phyloP scores from a whole-genome alignment of 2,888 invertebrate genomes.

The Patella caerulea region DNA sequence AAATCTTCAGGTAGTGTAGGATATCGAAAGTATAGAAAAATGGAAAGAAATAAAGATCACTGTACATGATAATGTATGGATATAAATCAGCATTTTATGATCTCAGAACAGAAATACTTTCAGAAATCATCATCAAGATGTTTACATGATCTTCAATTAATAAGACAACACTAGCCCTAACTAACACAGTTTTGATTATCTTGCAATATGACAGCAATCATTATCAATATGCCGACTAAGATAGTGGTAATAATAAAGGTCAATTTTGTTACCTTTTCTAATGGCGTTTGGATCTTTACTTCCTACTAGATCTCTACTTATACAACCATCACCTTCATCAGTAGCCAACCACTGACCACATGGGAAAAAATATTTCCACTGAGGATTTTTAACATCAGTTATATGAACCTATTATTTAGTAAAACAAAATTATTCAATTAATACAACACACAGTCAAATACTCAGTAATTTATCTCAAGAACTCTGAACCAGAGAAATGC shows the following conservation, averaged over 20 bases:
- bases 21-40: too few species aligned
- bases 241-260: neutral
- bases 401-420: slow-evolving; percentile 63
- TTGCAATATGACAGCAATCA: neutral
- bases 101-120: too few species aligned
- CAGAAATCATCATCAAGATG: too few species aligned
- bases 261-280: slow-evolving; percentile 60
- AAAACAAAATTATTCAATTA: slow-evolving; percentile 1
- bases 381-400: slow-evolving; percentile 67
- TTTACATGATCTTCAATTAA: neutral
- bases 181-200: neutral
- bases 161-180: neutral
- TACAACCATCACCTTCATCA: slow-evolving; percentile 69
- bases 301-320: slow-evolving; percentile 66
- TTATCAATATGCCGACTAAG: too few species aligned
- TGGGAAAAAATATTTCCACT: slow-evolving; percentile 71
- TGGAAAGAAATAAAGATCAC: fast-evolving
- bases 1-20: too few species aligned
- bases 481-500: too few species aligned
- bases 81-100: too few species aligned
- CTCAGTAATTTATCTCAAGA: too few species aligned
- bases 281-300: slow-evolving; percentile 67
- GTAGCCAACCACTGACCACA: slow-evolving; percentile 70
- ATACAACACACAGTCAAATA: too few species aligned
- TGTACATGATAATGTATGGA: too few species aligned